phyloP scores from a whole-genome alignment of 2,888 invertebrate species.

The Lasius fuliginosus region DNA sequence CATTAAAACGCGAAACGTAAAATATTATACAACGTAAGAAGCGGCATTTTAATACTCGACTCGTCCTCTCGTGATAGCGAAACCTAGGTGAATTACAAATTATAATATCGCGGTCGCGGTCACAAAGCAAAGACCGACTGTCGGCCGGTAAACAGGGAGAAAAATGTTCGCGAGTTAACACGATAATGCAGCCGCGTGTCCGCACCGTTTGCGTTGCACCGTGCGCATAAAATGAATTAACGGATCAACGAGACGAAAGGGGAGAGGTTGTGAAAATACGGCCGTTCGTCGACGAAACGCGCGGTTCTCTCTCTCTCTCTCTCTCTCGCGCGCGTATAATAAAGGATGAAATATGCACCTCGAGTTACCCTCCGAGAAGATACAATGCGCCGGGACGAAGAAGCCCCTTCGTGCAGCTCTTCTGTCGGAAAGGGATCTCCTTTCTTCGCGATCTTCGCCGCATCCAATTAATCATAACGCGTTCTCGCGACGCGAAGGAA shows the following conservation, averaged over 20 bases:
- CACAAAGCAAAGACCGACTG: conserved; percentile 17
- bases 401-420: not conserved
- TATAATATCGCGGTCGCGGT: conserved; percentile 32
- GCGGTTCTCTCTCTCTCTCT: not conserved
- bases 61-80: not conserved
- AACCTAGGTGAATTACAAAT: conserved; percentile 24
- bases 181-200: conserved; percentile 47
- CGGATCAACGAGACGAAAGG: conserved; percentile 57
- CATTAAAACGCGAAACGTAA: not conserved
- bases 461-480: conserved; percentile 29
- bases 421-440: not conserved
- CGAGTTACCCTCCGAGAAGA: conserved; percentile 45
- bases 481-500: not conserved
- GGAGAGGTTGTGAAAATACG: conserved; percentile 26
- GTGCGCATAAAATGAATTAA: conserved; percentile 53
- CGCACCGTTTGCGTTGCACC: conserved; percentile 22
- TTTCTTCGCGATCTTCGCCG: conserved; percentile 24
- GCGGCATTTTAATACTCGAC: conserved; percentile 14
- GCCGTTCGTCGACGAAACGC: conserved; percentile 60
- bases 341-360: conserved; percentile 66
- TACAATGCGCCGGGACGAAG: not conserved
- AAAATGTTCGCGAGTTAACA: conserved; percentile 38
- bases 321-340: conserved; percentile 49
- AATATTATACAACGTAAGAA: not conserved
- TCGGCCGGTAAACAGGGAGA: conserved; percentile 30